Base-by-base conservation (phyloP, 30 jellyfish, hydroid and myxozoan species). In the Chironex yamaguchii region DNA sequence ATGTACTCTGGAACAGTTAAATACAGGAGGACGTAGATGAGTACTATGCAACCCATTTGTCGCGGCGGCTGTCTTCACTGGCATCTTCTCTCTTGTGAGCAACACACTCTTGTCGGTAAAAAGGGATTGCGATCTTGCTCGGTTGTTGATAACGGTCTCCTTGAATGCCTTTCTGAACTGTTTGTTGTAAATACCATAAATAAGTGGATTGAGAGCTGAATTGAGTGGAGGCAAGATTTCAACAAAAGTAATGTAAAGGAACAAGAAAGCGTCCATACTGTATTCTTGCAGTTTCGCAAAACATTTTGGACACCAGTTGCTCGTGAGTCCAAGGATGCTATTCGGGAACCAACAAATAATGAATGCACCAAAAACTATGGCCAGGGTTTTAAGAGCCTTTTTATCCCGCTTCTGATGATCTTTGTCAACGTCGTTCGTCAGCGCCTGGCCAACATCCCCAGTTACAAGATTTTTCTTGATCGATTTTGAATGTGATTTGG, bases 311-410 rank as follows among this genome's bases (percentile, higher is more conserved):
- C 90, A 71, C 12, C 32, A 30, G 12, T 52, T 82, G 1, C 81
- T 42, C 0, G 90, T 12, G 1, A 84, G n/a, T 23, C 68, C 82
- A 6, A 94, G 24, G 29, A 94, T 76, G 73, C 89, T 71, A 22
- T 82, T 88, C n/a, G 99, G 99, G 22, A 94, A 81, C 99, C 99
- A 94, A 49, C 99, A 94, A 32, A 88, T 66, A 35, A 88, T 93
- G 62, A 82, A 94, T 1, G 99, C 96, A 6, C 96, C 96, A 67
- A 80, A 94, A 0, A 94, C 93, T 17, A 94, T 88, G 2, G 97
- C 96, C 27, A 94, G 62, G 14, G 99, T 88, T 64, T 77, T 88
- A 30, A 97, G 85, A 1, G 99, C 96, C 54, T 89, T 88, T 28
- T 89, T 33, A 48, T 94, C 99, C 0, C 97, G 24, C 31, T 82